Evolutionary conservation across 2,113 vertebrate genomes (phyloP).

Genomic region (Propithecus coquereli): DNA sequence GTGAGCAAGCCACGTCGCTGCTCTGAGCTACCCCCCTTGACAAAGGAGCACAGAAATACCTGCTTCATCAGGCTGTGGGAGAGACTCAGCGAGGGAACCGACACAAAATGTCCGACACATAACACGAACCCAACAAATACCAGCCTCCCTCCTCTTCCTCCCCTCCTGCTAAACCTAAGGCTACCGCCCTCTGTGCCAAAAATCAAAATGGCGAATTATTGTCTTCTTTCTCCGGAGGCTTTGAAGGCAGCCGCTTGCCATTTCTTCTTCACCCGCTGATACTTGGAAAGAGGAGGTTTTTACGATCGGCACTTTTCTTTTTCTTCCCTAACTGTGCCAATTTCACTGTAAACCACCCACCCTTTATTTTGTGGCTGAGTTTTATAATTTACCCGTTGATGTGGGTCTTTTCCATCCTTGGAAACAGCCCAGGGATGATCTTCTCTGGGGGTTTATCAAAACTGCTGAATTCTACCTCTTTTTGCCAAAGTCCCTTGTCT

Average conservation of each 20-base stretch:
- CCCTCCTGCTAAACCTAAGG: too few relatives aligned
- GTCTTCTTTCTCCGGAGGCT: background rate
- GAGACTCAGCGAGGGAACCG: accelerated
- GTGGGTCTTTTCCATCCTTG: background rate
- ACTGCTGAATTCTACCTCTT: constrained; percentile 47
- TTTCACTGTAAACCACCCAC: background rate
- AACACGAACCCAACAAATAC: background rate
- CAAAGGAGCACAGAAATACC: background rate
- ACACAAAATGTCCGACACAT: background rate
- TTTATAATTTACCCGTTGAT: background rate
- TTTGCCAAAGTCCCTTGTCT: background rate
- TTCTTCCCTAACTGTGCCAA: background rate
- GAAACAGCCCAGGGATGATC: background rate
- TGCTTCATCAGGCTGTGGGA: accelerated
- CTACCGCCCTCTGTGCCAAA: background rate
- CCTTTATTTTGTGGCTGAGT: background rate
- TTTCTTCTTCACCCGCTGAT: background rate
- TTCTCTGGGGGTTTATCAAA: background rate
- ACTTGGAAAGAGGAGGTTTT: background rate
- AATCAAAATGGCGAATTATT: background rate
- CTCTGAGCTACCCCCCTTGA: background rate
- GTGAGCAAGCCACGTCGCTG: accelerated
- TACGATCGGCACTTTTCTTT: too few relatives aligned
- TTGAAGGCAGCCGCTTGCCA: background rate
- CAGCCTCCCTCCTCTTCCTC: background rate